Evolutionary conservation across 1,140 invertebrate genomes (phyloP).

Genomic region (Zelostemma sp.): DNA sequence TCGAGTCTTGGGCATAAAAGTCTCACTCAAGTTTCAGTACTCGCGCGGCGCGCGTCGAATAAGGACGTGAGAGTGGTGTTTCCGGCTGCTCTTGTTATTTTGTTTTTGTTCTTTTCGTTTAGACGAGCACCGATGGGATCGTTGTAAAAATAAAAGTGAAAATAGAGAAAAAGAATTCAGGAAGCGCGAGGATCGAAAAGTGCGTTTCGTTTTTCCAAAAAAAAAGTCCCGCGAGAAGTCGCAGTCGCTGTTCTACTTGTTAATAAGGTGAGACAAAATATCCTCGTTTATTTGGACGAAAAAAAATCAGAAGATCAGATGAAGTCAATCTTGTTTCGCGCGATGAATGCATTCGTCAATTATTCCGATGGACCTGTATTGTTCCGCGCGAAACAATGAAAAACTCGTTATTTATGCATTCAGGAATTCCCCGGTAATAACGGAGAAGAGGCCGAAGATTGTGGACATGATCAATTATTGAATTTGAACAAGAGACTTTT

Average conservation of each 20-base stretch:
- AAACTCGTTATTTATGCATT: too few species aligned
- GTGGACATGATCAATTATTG: too few species aligned
- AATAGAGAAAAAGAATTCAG: neutral
- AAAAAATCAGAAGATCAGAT: neutral
- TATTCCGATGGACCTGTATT: too few species aligned
- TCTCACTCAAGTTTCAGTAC: slow-evolving; percentile 25
- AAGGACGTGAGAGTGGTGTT: slow-evolving; percentile 29
- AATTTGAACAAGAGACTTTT: too few species aligned
- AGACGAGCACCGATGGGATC: slow-evolving; percentile 17
- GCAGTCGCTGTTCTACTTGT: slow-evolving; percentile 26
- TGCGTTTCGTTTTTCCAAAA: neutral
- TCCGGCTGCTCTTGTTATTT: slow-evolving; percentile 3
- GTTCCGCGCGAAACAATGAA: too few species aligned
- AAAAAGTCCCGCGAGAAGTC: neutral
- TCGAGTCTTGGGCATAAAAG: slow-evolving; percentile 2
- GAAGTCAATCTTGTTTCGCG: too few species aligned
- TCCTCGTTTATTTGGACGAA: neutral
- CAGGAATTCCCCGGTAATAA: neutral
- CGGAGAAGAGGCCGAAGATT: too few species aligned
- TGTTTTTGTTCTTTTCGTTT: slow-evolving; percentile 17
- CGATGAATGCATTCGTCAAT: too few species aligned
- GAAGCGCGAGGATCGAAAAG: neutral
- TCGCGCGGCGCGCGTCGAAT: slow-evolving; percentile 34
- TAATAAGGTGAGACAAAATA: slow-evolving; percentile 31
- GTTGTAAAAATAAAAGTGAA: neutral